phyloP scores from a whole-genome alignment of 2,113 vertebrate genomes.

The Glaucidium brasilianum region DNA sequence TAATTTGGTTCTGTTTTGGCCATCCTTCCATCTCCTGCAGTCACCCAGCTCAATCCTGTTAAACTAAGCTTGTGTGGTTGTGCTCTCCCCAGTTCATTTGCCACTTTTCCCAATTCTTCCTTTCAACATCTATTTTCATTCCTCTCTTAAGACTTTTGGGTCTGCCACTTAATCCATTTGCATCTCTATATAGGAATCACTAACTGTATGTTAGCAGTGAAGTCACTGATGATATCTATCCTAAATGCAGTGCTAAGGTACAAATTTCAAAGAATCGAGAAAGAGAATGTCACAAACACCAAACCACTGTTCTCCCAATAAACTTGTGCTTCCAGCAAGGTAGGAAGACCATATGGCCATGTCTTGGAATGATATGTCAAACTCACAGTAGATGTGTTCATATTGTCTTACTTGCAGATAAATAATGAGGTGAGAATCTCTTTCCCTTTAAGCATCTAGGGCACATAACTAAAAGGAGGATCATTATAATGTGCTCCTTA shows the following conservation, averaged over 20 bases:
- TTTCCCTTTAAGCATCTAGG: neutral
- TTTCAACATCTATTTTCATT: neutral
- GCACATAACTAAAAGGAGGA: neutral
- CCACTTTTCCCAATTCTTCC: neutral
- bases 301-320: neutral
- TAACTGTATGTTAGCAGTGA: neutral
- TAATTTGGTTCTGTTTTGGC: neutral
- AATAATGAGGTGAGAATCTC: neutral
- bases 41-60: neutral
- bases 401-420: neutral
- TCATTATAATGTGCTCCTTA: neutral
- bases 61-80: neutral
- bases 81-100: accelerated
- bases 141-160: neutral
- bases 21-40: neutral
- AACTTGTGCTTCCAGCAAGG: neutral
- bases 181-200: neutral
- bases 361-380: neutral
- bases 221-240: neutral
- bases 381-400: neutral
- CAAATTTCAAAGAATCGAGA: neutral
- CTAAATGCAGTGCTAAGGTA: neutral
- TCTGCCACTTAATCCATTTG: neutral
- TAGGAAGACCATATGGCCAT: accelerated
- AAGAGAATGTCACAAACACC: neutral